A percentile compares a stretch with the other conserved stretches of the same genome.
phyloP scores from a whole-genome alignment of 1,140 invertebrate species.

The Drosophila hydei region DNA sequence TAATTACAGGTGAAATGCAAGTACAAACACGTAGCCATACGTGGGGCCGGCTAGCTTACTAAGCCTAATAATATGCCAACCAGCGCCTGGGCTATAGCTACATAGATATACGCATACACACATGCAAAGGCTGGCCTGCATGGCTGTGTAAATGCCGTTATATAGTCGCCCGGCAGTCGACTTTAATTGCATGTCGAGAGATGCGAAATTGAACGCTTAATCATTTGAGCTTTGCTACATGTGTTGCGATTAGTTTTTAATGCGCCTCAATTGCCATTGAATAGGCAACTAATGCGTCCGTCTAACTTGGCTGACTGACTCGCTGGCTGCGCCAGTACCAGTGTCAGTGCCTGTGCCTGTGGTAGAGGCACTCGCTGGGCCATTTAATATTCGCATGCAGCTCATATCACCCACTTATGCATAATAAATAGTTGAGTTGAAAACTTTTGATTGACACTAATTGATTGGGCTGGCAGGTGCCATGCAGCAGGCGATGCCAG shows the following conservation, averaged over 20 bases:
- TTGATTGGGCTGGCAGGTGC: slow-evolving; percentile 19
- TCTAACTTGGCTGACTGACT: slow-evolving; percentile 16
- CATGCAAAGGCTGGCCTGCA: neutral
- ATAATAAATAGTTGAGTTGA: slow-evolving; percentile 25
- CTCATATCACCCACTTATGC: slow-evolving; percentile 12
- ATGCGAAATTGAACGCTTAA: slow-evolving; percentile 60
- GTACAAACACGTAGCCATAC: slow-evolving; percentile 56
- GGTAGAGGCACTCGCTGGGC: neutral
- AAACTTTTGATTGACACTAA: slow-evolving; percentile 61
- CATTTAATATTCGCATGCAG: slow-evolving; percentile 21
- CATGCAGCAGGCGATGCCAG: neutral
- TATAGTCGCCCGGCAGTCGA: slow-evolving; percentile 7
- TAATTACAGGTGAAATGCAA: slow-evolving; percentile 73
- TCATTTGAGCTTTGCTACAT: slow-evolving; percentile 55
- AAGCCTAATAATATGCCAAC: slow-evolving; percentile 38
- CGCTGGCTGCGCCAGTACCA: neutral
- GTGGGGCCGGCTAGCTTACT: slow-evolving; percentile 3
- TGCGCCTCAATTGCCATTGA: slow-evolving; percentile 55
- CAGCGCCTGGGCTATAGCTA: neutral
- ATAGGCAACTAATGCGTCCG: slow-evolving; percentile 16
- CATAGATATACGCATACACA: neutral
- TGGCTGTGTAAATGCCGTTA: neutral
- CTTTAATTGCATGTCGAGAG: slow-evolving; percentile 61
- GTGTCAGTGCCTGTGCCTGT: no score
- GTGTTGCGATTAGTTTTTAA: slow-evolving; percentile 65